These are phyloP conservation scores for Apeira syringaria DNA, from an alignment of 2,888 invertebrate genomes.

Conservation along the genomic window DNA sequence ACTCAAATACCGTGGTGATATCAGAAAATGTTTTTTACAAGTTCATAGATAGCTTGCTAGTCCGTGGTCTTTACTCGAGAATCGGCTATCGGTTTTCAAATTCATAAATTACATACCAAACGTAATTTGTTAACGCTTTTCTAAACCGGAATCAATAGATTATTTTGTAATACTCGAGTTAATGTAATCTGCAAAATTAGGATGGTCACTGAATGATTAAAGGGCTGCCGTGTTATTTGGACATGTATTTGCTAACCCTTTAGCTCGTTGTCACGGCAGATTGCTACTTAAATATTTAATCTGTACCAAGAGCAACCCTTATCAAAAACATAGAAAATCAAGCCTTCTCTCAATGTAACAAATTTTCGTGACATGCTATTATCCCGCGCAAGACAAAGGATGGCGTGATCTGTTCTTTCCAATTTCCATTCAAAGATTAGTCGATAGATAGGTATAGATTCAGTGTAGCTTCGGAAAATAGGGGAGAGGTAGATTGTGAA, in stretches of 20 bases:
- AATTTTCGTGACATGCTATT: conserved; percentile 26
- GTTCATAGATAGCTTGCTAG: no score
- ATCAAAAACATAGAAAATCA: conserved; percentile 5
- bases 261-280: background rate
- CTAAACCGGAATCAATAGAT: no score
- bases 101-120: no score
- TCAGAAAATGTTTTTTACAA: no score
- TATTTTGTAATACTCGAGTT: no score
- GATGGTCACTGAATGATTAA: background rate
- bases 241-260: background rate
- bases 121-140: no score
- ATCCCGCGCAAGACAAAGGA: conserved; percentile 23
- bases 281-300: conserved; percentile 6
- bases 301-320: conserved; percentile 2
- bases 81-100: no score
- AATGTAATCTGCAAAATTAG: no score
- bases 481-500: background rate
- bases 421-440: conserved; percentile 28
- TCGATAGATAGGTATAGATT: conserved; percentile 6
- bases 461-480: background rate
- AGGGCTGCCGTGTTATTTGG: background rate
- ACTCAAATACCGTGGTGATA: no score
- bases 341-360: conserved; percentile 6
- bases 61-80: no score
- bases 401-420: conserved; percentile 22